A percentile compares a stretch with the other conserved stretches of the same genome.
phyloP scores from a whole-genome alignment of 1,140 invertebrate species.

The Myzus persicae region DNA sequence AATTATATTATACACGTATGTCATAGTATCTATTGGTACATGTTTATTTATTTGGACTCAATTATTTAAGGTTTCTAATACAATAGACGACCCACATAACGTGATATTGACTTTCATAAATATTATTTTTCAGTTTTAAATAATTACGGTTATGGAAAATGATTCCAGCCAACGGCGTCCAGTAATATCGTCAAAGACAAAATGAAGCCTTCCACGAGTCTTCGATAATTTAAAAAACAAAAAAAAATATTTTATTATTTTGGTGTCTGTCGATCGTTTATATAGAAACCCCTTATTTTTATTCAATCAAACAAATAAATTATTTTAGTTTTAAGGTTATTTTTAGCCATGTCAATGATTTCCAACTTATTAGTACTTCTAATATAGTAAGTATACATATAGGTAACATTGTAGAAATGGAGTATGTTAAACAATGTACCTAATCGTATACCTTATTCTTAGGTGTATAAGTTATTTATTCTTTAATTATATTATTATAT shows the following conservation, averaged over 20 bases:
- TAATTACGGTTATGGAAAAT: not conserved
- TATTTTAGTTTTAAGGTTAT: not conserved
- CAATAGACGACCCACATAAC: not conserved
- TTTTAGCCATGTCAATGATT: not conserved
- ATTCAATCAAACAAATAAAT: conserved; percentile 2
- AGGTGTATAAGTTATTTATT: not conserved
- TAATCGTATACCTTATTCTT: not conserved
- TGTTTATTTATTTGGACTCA: not conserved
- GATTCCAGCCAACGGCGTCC: not conserved
- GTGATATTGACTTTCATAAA: not conserved
- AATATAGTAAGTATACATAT: not conserved
- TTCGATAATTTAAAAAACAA: not conserved
- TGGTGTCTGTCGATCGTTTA: conserved; percentile 24
- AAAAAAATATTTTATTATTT: conserved; percentile 17
- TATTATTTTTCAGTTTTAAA: conserved; percentile 20
- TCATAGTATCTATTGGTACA: no score
- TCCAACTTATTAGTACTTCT: not conserved
- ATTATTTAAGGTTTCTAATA: not conserved
- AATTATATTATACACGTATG: no score
- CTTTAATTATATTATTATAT: not conserved
- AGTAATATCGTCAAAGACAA: not conserved
- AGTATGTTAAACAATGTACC: not conserved
- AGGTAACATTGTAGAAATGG: not conserved
- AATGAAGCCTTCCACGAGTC: not conserved
- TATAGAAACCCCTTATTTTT: not conserved